Base-by-base conservation (phyloP, 92 coral and sea anemone species). In the Meandrina meandrites region DNA sequence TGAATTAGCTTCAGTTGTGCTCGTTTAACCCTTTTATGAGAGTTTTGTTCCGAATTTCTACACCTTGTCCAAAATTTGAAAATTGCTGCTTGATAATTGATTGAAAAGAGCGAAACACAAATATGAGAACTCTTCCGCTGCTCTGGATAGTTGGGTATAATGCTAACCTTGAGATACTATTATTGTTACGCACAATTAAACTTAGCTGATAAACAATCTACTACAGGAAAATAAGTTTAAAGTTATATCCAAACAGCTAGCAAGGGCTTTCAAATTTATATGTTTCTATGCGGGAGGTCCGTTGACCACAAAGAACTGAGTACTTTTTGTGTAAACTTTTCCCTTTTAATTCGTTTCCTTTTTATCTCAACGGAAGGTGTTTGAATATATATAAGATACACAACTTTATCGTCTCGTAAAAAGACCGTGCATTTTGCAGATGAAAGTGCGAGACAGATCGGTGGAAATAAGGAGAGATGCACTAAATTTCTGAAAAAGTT, bases 171-270 rank as follows among this genome's bases (percentile, higher is more conserved):
- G 22, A 27, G 68, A 36, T 73, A 50, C 24, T 35, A 36, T 51
- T 75, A 71, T 84, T 75, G 57, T 84, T 56, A 84, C 31, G 87
- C 58, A 71, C 86, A 84, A 84, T 85, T 60, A 76, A 76, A 76
- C 75, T 60, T 47, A 62, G 76, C 76, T 85, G 88, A 85, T 85
- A 85, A 76, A 85, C 88, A 76, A 85, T 76, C 88, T 76, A 21
- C 77, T 58, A 62, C 35, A 76, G 82, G 31, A 35, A 85, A 74
- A 75, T 40, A 83, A 72, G 79, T 54, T 34, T 71, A 72, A 84
- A 75, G 87, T 84, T 84, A 84, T 84, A 74, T 84, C 80, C 68
- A 84, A 85, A 85, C 82, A 85, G 58, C 64, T 13, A 60, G 48
- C 67, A 51, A 78, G 64, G 82, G 14, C 82, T 60, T 85, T 62